Evolutionary conservation across 2,797 vertebrate genomes (phyloP).

Genomic region (Hyperoplus lanceolatus): DNA sequence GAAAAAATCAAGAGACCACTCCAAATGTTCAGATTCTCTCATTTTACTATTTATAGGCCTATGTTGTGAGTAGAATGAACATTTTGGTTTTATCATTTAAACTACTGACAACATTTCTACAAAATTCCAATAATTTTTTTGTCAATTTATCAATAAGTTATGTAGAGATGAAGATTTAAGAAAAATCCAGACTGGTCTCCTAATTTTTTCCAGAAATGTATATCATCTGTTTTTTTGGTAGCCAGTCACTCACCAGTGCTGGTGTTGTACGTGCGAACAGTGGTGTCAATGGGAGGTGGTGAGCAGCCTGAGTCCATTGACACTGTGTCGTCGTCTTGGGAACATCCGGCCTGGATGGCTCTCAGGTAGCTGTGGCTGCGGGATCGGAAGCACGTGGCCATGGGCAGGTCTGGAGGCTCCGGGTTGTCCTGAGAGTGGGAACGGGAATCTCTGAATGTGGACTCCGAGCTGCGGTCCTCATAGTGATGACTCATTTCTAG

Average conservation of each 20-base stretch:
- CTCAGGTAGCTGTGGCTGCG: constrained; percentile 99
- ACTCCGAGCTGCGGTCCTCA: constrained; percentile 91
- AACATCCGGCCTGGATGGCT: constrained; percentile 98
- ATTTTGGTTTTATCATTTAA: no score
- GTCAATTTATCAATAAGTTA: no score
- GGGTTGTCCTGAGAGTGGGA: constrained; percentile 87
- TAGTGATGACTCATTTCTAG: constrained; percentile 92
- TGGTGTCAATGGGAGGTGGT: constrained; percentile 90
- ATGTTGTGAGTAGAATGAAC: no score
- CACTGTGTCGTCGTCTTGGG: constrained; percentile 95
- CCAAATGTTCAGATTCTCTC: no score
- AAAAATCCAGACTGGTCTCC: no score
- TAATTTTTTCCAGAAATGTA: not conserved
- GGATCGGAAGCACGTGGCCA: constrained; percentile 97
- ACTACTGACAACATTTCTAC: no score
- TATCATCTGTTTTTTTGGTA: constrained; percentile 9
- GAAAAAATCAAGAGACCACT: no score
- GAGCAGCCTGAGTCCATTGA: constrained; percentile 96
- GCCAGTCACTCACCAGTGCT: constrained; percentile 90
- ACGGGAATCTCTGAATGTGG: constrained; percentile 90
- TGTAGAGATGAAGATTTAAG: no score
- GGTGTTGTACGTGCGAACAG: constrained; percentile 93
- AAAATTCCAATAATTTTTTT: no score
- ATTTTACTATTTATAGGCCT: no score
- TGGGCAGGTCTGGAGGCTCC: constrained; percentile 93